phyloP scores from a whole-genome alignment of 1,140 invertebrate genomes.

The Hylaeus anthracinus region DNA sequence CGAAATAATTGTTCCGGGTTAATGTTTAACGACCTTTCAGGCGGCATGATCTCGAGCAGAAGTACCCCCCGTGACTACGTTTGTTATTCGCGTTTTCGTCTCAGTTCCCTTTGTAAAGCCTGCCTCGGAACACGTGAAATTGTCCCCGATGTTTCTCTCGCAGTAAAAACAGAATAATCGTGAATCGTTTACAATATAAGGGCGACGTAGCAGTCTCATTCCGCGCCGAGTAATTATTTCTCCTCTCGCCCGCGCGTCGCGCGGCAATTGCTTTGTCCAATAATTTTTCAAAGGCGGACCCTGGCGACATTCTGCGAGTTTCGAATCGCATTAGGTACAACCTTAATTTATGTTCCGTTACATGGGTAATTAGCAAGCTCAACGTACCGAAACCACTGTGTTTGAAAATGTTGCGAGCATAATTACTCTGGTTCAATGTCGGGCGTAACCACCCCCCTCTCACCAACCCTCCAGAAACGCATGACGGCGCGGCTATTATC shows the following conservation, averaged over 20 bases:
- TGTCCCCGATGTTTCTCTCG: conserved; percentile 16
- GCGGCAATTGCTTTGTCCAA: conserved; percentile 39
- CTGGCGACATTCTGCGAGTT: conserved; percentile 27
- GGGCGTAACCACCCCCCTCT: background rate
- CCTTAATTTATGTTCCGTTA: conserved; percentile 53
- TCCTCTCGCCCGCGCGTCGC: background rate
- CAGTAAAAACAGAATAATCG: conserved; percentile 10
- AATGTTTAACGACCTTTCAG: conserved; percentile 36
- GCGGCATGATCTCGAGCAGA: conserved; percentile 28
- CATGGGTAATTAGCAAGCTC: conserved; percentile 60
- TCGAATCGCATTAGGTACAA: conserved; percentile 31
- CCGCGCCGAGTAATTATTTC: conserved; percentile 30
- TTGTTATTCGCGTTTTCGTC: conserved; percentile 3
- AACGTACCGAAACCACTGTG: conserved; percentile 50
- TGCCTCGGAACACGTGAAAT: conserved; percentile 4
- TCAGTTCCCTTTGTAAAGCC: background rate
- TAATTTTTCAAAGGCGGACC: conserved; percentile 55
- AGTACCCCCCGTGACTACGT: conserved; percentile 8
- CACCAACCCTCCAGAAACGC: background rate
- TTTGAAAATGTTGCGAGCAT: conserved; percentile 38
- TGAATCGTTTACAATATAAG: conserved; percentile 23
- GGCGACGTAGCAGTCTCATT: conserved; percentile 13
- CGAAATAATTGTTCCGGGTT: conserved; percentile 38
- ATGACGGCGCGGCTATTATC: background rate
- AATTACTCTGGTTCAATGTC: conserved; percentile 51